Evolutionary conservation across 2,113 vertebrate genomes (phyloP), one percentile per base, ranked within the genome.

Genomic region (Salminus brasiliensis): DNA sequence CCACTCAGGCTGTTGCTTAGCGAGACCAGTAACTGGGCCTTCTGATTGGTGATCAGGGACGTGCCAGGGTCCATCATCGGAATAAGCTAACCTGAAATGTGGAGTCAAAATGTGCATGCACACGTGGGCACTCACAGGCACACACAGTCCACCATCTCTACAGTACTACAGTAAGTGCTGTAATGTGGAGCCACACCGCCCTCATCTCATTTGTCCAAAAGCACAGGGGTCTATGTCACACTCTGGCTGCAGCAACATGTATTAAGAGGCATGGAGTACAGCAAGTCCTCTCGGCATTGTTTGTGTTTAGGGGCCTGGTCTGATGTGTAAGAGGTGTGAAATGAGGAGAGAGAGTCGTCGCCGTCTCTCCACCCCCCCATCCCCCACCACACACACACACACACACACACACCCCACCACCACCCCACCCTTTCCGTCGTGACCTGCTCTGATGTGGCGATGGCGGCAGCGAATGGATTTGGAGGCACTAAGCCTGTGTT

Each of bases 41-140:
- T 77, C 60, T 78, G 81, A 67, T 76, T 80, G 74, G 47, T 81
- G 74, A 81, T 78, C 78, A 80, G 78, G 65, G 74, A 77, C 60
- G 52, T 21, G 69, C 53, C 69, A 68, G 36, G 45, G 63, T 52
- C 41, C 72, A 65, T 72, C 25, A 68, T 76, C 18, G 36, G 34
- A 80, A 57, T 8, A 45, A 45, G n/a, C 29, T 47, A 72, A 84
- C 32, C 27, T 67, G 52, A 70, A 59, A 63, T 29, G 49, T 23
- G 32, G 13, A 71, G 30, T 11, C 5, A 39, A 25, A 73, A 71
- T 60, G 43, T 57, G 53, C 23, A 55, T 53, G 39, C 30, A 68
- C 21, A 34, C 4, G 36, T 32, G 23, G 63, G 55, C 39, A 47
- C 52, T 59, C 52, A 55, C 52, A 25, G 52, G 18, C 63, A 25